These are phyloP conservation scores for Actinemys pallida DNA, from an alignment of 2,113 vertebrate species.

Conservation along the genomic window DNA sequence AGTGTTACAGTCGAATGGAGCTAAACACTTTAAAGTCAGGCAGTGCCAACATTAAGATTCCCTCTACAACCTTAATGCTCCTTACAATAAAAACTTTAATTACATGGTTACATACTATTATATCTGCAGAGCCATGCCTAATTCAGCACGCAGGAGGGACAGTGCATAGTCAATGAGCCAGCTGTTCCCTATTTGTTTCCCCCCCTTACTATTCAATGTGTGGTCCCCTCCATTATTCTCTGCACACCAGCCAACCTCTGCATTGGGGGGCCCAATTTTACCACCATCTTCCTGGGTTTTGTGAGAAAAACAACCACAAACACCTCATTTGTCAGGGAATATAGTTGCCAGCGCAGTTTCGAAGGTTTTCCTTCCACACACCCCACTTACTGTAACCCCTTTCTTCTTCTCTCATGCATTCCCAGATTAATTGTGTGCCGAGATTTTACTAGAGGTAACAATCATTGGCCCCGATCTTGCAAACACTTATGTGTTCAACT, in stretches of 20 bases:
- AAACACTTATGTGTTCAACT: not conserved
- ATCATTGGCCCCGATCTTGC: not conserved
- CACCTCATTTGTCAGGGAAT: not conserved
- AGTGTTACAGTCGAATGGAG: not conserved
- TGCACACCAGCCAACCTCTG: not conserved
- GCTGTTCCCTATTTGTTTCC: not conserved
- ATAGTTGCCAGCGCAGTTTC: not conserved
- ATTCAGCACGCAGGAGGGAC: not conserved
- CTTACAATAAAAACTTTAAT: conserved; percentile 39
- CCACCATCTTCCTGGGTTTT: not conserved
- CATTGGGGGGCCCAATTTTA: not conserved
- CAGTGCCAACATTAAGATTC: conserved; percentile 35
- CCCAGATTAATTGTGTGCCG: not conserved
- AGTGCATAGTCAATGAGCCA: not conserved
- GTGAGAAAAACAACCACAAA: conserved; percentile 7
- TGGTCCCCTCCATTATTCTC: not conserved
- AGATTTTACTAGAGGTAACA: not conserved
- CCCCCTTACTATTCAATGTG: not conserved
- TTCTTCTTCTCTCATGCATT: not conserved
- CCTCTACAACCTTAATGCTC: not conserved
- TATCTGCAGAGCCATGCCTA: not conserved
- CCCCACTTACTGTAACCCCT: not conserved
- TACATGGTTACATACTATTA: not conserved
- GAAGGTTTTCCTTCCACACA: not conserved
- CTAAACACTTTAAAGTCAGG: conserved; percentile 21